These are phyloP conservation scores for Asobara japonica DNA, from an alignment of 1,140 invertebrate genomes.

Conservation along the genomic window DNA sequence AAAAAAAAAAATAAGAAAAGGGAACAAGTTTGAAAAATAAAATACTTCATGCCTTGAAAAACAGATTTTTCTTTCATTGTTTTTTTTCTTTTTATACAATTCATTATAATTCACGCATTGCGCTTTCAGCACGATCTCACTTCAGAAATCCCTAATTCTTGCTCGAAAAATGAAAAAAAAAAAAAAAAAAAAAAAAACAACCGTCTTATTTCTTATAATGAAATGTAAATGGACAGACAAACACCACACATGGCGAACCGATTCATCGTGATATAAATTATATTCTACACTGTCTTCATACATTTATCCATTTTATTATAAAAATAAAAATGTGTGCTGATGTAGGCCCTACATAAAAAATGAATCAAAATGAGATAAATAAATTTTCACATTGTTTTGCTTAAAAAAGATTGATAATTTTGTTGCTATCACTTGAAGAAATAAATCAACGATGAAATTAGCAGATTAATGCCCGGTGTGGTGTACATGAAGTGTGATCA, in stretches of 20 bases:
- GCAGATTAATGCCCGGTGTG: conserved; percentile 9
- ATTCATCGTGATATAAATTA: neutral
- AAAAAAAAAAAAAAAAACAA: conserved; percentile 1
- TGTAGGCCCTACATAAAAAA: conserved; percentile 10
- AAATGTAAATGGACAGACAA: conserved; percentile 11
- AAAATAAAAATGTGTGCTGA: conserved; percentile 17
- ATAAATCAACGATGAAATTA: conserved; percentile 7
- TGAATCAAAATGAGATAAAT: neutral
- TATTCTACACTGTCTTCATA: neutral
- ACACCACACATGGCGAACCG: conserved; percentile 4
- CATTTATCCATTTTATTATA: neutral
- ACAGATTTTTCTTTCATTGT: conserved; percentile 9
- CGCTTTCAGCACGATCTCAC: conserved; percentile 1
- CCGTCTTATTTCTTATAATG: conserved; percentile 1
- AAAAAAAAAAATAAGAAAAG: neutral
- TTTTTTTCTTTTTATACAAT: neutral
- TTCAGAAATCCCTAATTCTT: neutral
- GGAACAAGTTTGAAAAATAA: neutral
- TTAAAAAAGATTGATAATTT: conserved; percentile 18
- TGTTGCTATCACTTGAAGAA: neutral
- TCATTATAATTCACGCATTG: conserved; percentile 13
- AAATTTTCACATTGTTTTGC: neutral
- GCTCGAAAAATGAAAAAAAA: neutral
- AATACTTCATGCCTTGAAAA: neutral
- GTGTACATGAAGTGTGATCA: conserved; percentile 10